Evolutionary conservation across 2,797 vertebrate species (phyloP).

Genomic region (Tolypeutes matacus): DNA sequence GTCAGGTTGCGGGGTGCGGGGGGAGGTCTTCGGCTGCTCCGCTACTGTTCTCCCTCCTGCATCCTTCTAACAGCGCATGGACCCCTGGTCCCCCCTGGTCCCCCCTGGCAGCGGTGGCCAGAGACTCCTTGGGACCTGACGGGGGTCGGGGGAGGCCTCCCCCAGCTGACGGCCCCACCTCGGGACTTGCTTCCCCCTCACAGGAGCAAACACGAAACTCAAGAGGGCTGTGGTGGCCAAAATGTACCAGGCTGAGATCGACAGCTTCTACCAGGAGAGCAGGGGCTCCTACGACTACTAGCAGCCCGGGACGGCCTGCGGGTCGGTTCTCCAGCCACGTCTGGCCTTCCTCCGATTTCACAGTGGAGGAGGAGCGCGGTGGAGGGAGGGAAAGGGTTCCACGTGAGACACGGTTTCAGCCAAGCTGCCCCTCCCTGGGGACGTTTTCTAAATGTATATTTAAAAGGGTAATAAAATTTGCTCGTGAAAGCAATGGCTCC

Average conservation of each 20-base stretch:
- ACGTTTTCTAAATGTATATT: background rate
- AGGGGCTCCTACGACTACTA: rapidly evolving
- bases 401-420: rapidly evolving
- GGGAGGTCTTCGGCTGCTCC: too few species aligned
- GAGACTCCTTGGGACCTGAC: background rate
- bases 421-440: background rate
- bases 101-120: rapidly evolving
- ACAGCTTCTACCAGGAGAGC: slow-evolving; percentile 89
- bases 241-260: slow-evolving; percentile 92
- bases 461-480: background rate
- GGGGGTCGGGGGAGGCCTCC: rapidly evolving
- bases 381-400: background rate
- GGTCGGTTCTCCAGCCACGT: rapidly evolving
- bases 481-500: background rate
- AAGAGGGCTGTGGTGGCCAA: slow-evolving; percentile 91
- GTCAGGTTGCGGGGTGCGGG: too few species aligned
- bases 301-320: rapidly evolving
- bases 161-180: background rate
- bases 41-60: rapidly evolving
- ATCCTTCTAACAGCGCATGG: rapidly evolving
- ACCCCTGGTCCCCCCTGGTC: rapidly evolving
- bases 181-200: background rate
- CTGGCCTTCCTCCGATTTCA: rapidly evolving
- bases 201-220: slow-evolving; percentile 95
- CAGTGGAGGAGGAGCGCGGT: rapidly evolving